Evolutionary conservation across 2,888 invertebrate genomes (phyloP).

Genomic region (Lithophane ornitopus): DNA sequence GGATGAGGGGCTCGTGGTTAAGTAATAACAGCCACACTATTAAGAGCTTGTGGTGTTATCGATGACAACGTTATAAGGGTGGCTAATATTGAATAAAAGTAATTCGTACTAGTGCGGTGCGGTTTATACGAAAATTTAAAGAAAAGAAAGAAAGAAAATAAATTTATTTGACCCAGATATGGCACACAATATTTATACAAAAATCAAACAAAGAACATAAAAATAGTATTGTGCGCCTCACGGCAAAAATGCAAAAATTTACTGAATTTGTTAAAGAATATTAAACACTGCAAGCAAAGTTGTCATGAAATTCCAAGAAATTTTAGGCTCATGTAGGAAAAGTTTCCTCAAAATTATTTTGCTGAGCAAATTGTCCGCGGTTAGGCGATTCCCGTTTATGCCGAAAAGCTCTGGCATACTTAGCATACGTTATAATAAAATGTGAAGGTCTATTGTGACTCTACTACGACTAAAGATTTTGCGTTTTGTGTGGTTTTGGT

Average conservation of each 20-base stretch:
- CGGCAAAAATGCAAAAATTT: too few species aligned
- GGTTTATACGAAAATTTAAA: too few species aligned
- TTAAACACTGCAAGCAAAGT: not conserved
- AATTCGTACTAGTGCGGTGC: not conserved
- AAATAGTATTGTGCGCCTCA: too few species aligned
- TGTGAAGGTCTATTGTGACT: not conserved
- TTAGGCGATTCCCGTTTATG: conserved; percentile 15
- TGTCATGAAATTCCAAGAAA: conserved; percentile 3
- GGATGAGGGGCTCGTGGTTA: too few species aligned
- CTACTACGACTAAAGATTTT: not conserved
- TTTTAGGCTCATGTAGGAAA: conserved; percentile 1
- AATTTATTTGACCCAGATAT: too few species aligned
- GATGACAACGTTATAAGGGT: not conserved
- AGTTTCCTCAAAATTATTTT: conserved; percentile 27
- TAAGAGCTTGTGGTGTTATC: not conserved
- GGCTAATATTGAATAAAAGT: not conserved
- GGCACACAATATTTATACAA: too few species aligned
- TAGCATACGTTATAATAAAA: conserved; percentile 14
- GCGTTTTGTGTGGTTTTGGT: not conserved
- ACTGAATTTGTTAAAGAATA: not conserved
- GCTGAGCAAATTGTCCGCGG: conserved; percentile 31
- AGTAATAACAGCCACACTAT: not conserved
- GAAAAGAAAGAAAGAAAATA: too few species aligned
- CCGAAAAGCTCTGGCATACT: conserved; percentile 10
- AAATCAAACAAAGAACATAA: too few species aligned